phyloP scores from a whole-genome alignment of 1,140 invertebrate species.

The Stratiolaelaps scimitus region DNA sequence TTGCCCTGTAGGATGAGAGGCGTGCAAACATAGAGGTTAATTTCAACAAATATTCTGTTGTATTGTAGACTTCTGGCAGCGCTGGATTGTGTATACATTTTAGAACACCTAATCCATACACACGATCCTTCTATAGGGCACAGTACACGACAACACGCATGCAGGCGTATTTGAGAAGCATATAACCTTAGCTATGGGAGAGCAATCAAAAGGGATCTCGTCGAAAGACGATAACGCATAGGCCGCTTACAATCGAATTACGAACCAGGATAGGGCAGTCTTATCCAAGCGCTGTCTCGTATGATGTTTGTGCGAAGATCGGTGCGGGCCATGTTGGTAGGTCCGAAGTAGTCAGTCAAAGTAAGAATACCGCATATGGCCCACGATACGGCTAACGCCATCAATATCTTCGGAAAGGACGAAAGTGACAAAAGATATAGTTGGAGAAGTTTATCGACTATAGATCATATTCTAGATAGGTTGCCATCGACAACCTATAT shows the following conservation, averaged over 20 bases:
- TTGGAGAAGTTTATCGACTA: no score
- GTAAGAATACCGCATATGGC: slow-evolving; percentile 60
- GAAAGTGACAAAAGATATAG: background rate
- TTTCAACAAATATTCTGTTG: no score
- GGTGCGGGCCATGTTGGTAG: slow-evolving; percentile 58
- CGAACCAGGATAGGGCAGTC: slow-evolving; percentile 65
- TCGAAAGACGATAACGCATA: no score
- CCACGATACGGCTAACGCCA: slow-evolving; percentile 70
- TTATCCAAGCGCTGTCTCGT: slow-evolving; percentile 61
- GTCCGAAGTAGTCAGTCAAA: slow-evolving; percentile 50
- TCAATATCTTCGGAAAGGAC: slow-evolving; percentile 50
- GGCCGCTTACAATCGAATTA: slow-evolving; percentile 19
- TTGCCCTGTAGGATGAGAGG: background rate
- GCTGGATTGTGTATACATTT: no score
- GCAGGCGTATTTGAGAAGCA: no score
- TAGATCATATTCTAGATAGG: no score
- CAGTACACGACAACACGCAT: no score
- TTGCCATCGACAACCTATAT: background rate
- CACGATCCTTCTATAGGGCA: no score
- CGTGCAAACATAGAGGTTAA: background rate
- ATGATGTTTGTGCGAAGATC: slow-evolving; percentile 62
- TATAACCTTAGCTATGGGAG: no score
- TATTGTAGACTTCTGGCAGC: no score
- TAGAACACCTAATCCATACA: no score
- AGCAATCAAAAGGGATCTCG: no score